Evolutionary conservation across 1,140 invertebrate genomes (phyloP), one percentile per base, ranked within the genome.

Genomic region (Goniozus legneri): DNA sequence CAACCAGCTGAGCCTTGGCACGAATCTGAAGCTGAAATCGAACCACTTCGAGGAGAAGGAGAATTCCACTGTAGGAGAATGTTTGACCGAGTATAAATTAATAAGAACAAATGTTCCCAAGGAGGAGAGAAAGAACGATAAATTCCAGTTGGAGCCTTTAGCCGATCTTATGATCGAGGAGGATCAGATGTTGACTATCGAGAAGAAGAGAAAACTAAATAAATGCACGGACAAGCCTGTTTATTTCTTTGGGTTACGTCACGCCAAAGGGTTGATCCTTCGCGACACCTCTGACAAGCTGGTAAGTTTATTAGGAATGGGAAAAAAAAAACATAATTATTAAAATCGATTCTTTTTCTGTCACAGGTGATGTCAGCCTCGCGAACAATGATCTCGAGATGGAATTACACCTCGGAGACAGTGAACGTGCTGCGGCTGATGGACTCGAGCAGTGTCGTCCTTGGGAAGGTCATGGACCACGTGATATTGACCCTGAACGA

Each of bases 1-100:
- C 0, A 66, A 62, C 44, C 67, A 70, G 32, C 41, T 71, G 12
- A 61, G 46, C 34, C 51, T 65, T 15, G 63, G 72, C 14, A 43
- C 60, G 6, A 50, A 51, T 27, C 12, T 47, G 3, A 40, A 47
- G 8, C 36, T 49, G 8, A 58, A 54, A 18, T 41, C 52, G 2
- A 58, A 39, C 10, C 55, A 56, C 4, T 68, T 64, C 44, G 54
- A 58, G 3, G 49, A 52, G n/a, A 50, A 60, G 54, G 70, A 77
- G 52, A 65, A 67, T 41, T 64, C 65, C 3, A 67, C 63, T 1
- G 52, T 62, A 13, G 73, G 71, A 13, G 57, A 70, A 20, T 76
- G 74, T 44, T 56, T 60, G 13, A 62, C 62, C 0, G 33, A 59
- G 19, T 74, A 65, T 41, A 58, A 65, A n/a, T n/a, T n/a, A n/a